Percentiles rank a stretch among this genome's conserved stretches.
Conservation (phyloP, 2,113 vertebrate species). For the Pluvialis apricaria region DNA sequence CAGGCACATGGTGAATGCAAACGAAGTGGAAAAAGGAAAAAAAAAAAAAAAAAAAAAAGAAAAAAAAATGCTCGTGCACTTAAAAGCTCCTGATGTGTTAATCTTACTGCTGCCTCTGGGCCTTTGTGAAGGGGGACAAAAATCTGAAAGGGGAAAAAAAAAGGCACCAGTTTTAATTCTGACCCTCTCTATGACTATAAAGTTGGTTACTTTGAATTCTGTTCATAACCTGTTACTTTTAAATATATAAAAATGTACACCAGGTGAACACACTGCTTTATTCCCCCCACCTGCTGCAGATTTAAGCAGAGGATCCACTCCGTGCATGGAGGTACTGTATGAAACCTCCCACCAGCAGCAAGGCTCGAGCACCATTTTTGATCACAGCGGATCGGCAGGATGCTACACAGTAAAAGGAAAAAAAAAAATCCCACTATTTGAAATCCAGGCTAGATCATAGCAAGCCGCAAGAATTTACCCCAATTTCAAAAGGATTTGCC, state of each 20-base stretch:
- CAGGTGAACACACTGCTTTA: neutral
- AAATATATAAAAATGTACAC: neutral
- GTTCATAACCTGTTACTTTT: neutral
- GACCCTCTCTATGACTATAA: neutral
- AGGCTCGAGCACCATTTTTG: neutral
- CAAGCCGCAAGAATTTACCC: neutral
- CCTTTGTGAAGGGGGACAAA: neutral
- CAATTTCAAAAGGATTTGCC: neutral
- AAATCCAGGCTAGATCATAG: neutral
- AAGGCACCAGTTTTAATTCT: neutral
- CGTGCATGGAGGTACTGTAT: rapidly evolving
- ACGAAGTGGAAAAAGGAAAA: neutral
- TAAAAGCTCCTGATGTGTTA: neutral
- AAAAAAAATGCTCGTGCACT: neutral
- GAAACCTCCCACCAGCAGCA: neutral
- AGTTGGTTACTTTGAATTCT: neutral
- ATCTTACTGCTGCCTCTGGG: neutral
- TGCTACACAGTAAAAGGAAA: neutral
- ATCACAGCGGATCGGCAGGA: neutral
- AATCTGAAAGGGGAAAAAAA: neutral
- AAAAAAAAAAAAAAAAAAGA: neutral
- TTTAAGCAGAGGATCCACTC: neutral
- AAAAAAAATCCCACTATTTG: neutral
- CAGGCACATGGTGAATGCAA: neutral
- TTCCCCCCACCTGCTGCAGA: neutral